A percentile compares a stretch with the other conserved stretches of the same genome.
phyloP scores from a whole-genome alignment of 2,888 invertebrate genomes.

The Geophilus truncorum region DNA sequence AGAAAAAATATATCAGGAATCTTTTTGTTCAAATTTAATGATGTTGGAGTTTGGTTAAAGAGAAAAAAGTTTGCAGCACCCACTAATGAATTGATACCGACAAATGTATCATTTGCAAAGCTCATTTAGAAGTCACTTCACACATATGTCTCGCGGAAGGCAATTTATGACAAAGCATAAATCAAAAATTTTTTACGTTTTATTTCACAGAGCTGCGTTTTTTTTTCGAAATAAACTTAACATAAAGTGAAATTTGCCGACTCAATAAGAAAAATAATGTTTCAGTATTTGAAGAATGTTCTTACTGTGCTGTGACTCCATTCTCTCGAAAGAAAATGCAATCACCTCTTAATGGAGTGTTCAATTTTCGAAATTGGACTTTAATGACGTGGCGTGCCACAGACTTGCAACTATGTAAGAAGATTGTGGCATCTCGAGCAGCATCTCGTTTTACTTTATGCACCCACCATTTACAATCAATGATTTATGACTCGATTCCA shows the following conservation, averaged over 20 bases:
- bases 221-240: neutral
- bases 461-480: neutral
- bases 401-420: neutral
- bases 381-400: slow-evolving; percentile 16
- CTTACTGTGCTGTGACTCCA: slow-evolving; percentile 1
- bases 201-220: neutral
- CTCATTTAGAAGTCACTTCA: neutral
- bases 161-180: neutral
- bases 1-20: neutral
- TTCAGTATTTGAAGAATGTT: neutral
- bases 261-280: neutral
- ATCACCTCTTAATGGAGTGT: slow-evolving; percentile 20
- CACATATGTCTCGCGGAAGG: neutral
- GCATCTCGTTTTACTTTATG: neutral
- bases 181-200: neutral
- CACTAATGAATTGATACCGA: neutral
- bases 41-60: neutral
- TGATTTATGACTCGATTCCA: neutral
- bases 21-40: neutral
- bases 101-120: neutral
- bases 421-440: slow-evolving; percentile 1
- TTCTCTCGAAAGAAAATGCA: neutral
- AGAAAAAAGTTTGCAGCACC: neutral
- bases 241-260: neutral
- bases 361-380: slow-evolving; percentile 20